Base-by-base conservation (phyloP, 2,113 vertebrate genomes). In the Campylomormyrus tamandua region DNA sequence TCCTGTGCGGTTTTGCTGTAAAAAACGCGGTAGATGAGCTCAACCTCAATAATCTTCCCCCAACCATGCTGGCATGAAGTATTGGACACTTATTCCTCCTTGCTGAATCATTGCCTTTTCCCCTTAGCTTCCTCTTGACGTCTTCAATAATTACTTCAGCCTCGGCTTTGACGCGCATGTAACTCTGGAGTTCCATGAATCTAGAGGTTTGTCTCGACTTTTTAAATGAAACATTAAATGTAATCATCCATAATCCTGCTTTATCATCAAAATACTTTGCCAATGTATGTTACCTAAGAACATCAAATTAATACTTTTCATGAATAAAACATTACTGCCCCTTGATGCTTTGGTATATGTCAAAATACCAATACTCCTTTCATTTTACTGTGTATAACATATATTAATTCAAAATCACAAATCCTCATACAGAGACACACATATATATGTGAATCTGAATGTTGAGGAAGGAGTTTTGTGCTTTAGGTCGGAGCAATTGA, bases 81-180 rank as follows among this genome's bases (percentile, higher is more conserved):
- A 27, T 2, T 49, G 58, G n/a, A 70, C 5, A 21, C 42, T 35
- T 49, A 74, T 74, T 74, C 8, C 45, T 31, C 42, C 70, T 74
- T 48, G 11, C 58, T 89, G 88, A 94, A 93, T 46, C 8, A 27
- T 21, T 87, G 3, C 74, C 1, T 90, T 15, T 88, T 1, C 0
- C 92, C 50, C 91, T 91, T 93, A 97, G 97, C 97, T 99, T 87
- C 98, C 98, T 3, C 95, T 99, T 53, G 97, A 99, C 50, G 97
- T 99, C 91, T 99, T 99, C 95, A 99, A 99, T 94, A 99, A 99
- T 94, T 99, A 99, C 94, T 99, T 99, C 96, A 99, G 98, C 91
- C 96, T 99, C 86, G 98, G 98, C 91, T 99, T 99, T 90, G 98
- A 99, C 0, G 98, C 98, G 6, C 97, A 98, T 0, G 98, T 99